Percentiles rank a stretch among this genome's conserved stretches.
Conservation (phyloP, 2,797 vertebrate species). For the Aplochiton taeniatus region DNA sequence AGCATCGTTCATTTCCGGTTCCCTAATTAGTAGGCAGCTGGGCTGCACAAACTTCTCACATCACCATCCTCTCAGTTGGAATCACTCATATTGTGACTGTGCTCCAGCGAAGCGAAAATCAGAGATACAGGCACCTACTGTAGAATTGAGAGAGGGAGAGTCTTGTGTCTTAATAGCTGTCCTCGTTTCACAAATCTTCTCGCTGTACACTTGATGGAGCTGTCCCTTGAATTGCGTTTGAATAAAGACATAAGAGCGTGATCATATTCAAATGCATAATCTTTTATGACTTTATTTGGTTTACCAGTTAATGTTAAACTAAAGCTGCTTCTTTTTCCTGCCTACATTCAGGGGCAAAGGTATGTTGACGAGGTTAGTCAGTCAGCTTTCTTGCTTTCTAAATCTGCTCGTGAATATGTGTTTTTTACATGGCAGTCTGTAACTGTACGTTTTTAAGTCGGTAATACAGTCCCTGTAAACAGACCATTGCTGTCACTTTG, state of each 20-base stretch:
- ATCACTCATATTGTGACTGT: conserved; percentile 34
- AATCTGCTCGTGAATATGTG: no score
- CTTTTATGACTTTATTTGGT: no score
- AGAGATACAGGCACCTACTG: conserved; percentile 37
- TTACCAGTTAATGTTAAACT: conserved; percentile 39
- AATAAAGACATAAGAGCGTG: conserved; percentile 5
- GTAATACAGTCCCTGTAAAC: neutral
- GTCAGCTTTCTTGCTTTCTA: no score
- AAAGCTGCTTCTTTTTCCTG: neutral
- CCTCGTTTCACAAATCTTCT: conserved; percentile 47
- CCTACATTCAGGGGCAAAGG: conserved; percentile 15
- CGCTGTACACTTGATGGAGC: conserved; percentile 21
- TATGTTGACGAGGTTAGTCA: neutral
- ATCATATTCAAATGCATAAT: neutral
- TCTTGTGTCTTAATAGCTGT: conserved; percentile 62
- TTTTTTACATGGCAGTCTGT: no score
- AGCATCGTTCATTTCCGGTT: conserved; percentile 48
- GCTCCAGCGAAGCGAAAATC: conserved; percentile 30
- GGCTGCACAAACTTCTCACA: conserved; percentile 28
- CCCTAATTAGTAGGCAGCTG: conserved; percentile 60
- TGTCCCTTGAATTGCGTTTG: neutral
- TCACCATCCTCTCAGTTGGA: conserved; percentile 57
- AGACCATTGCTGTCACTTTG: neutral
- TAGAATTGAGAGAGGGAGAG: conserved; percentile 23
- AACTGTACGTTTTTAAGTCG: neutral